These are phyloP conservation scores for Pandemis corylana DNA, from an alignment of 2,888 invertebrate genomes.

Conservation along the genomic window DNA sequence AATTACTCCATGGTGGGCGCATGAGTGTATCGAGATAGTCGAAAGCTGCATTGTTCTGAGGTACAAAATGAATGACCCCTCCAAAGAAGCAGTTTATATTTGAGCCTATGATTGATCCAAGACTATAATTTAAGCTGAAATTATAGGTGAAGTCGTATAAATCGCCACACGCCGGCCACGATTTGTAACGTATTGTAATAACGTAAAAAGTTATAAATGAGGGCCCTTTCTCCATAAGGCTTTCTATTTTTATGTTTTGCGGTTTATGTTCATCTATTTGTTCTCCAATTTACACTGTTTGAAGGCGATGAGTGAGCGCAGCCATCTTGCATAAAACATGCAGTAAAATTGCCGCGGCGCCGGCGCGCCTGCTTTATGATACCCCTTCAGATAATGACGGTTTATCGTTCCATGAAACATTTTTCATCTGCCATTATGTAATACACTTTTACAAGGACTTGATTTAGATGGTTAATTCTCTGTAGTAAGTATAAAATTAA, in stretches of 20 bases:
- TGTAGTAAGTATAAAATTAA: too few species aligned
- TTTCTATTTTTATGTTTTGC: conserved; percentile 65
- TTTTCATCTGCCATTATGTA: conserved; percentile 31
- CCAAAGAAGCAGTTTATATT: conserved; percentile 44
- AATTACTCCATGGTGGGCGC: conserved; percentile 31
- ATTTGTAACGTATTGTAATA: conserved; percentile 67
- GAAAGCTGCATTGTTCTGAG: conserved; percentile 32
- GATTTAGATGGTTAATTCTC: neutral
- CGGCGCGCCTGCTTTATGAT: conserved; percentile 20
- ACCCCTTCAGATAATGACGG: conserved; percentile 32
- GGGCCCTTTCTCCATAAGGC: conserved; percentile 67
- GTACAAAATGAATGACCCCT: conserved; percentile 37
- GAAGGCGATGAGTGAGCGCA: conserved; percentile 17
- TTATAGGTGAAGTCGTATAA: conserved; percentile 70
- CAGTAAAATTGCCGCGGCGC: conserved; percentile 14
- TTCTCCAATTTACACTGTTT: conserved; percentile 39
- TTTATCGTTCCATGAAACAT: conserved; percentile 28
- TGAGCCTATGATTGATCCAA: conserved; percentile 54
- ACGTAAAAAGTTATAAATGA: conserved; percentile 56
- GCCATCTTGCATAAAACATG: conserved; percentile 32
- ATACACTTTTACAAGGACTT: conserved; percentile 33
- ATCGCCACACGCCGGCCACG: conserved; percentile 58
- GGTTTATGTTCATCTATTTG: conserved; percentile 47
- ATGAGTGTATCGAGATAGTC: conserved; percentile 22
- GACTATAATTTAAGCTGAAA: conserved; percentile 64